These are phyloP conservation scores for Chromobotia macracanthus DNA, from an alignment of 2,797 vertebrate genomes.

Conservation along the genomic window DNA sequence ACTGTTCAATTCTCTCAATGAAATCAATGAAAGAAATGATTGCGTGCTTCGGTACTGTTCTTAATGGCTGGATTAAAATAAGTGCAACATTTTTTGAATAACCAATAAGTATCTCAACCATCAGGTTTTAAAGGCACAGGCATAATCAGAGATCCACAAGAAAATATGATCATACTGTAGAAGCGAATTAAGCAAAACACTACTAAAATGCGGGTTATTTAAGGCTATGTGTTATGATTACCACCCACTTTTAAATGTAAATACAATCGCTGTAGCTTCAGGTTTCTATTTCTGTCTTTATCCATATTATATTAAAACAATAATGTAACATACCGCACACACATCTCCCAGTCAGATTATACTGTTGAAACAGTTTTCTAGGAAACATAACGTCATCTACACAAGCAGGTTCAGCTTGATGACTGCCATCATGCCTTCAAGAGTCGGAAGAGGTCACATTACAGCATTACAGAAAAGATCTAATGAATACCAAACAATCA, in stretches of 20 bases:
- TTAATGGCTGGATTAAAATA: not conserved
- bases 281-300: not conserved
- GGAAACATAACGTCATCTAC: not conserved
- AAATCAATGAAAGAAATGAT: not conserved
- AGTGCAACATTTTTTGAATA: not conserved
- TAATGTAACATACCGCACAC: too few species aligned
- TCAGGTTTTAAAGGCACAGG: not conserved
- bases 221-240: not conserved
- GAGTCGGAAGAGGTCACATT: not conserved
- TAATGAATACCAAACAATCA: conserved; percentile 11
- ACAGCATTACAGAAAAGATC: not conserved
- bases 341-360: too few species aligned
- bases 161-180: not conserved
- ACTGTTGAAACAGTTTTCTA: not conserved
- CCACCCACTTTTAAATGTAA: not conserved
- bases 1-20: not conserved
- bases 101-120: not conserved
- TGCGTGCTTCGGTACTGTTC: not conserved
- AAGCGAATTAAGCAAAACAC: too few species aligned
- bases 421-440: not conserved
- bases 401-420: not conserved
- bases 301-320: not conserved
- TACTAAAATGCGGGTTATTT: too few species aligned
- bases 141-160: not conserved
- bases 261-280: not conserved